Evolutionary conservation across 2,797 vertebrate species (phyloP), one percentile per base, ranked within the genome.

Genomic region (Protosalanx chinensis): DNA sequence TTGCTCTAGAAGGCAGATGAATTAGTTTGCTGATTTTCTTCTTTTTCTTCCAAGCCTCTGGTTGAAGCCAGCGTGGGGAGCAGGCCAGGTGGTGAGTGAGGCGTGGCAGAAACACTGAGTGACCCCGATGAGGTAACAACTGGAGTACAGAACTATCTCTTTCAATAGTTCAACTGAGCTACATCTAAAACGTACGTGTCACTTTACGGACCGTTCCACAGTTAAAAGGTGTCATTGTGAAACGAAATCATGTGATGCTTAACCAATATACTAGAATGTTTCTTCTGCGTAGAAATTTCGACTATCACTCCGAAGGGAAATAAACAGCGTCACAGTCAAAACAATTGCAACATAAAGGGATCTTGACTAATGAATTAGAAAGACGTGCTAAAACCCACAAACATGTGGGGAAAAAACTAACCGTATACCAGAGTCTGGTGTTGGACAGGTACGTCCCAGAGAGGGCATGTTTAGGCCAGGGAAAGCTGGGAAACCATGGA

Each of bases 21-120:
- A 94, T 93, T 93, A 93, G 92, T 88, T 89, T 87, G 81, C 84
- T 89, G 80, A 83, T 89, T 87, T 84, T 86, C 86, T 86, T 65
- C 35, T 37, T 13, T 46, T 60, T 46, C 64, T 67, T 78, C 78
- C 73, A 79, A 77, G 78, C 79, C 74, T 78, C 80, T 72, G 85
- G 88, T 85, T 85, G 81, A 90, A 88, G 84, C 76, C 3, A 57
- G 56, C 61, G 75, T 74, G 18, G 62, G 74, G 75, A 83, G 79
- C 70, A 51, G 70, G 72, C 73, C 56, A 71, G 51, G 67, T 79
- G 79, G 81, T 88, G 79, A 84, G 80, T 4, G 78, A 71, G 62
- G 80, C 71, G 76, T 79, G 76, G 80, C 76, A 64, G 30, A 74
- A 61, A 69, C 63, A 65, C 59, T 74, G 32, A 59, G 56, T 72